Conservation (phyloP, 1,140 invertebrate genomes). For the Penaeus japonicus region DNA sequence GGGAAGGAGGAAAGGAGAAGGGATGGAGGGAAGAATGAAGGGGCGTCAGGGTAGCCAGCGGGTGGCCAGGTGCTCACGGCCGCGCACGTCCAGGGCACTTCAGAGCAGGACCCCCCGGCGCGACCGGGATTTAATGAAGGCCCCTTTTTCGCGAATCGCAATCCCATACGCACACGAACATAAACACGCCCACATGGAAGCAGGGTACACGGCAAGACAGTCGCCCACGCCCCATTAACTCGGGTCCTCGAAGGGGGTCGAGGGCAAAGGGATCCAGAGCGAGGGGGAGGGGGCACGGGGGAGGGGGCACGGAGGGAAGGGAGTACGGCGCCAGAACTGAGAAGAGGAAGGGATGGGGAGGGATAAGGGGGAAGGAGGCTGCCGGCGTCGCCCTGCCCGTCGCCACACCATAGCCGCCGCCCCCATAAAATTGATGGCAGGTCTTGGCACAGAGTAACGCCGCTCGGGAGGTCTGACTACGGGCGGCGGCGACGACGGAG, state of each 20-base stretch:
- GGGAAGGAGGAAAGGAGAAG: neutral
- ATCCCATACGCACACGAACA: slow-evolving; percentile 11
- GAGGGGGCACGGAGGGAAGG: neutral
- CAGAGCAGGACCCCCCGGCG: too few species aligned
- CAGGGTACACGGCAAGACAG: slow-evolving; percentile 17
- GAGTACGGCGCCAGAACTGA: slow-evolving; percentile 30
- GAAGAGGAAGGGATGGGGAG: neutral
- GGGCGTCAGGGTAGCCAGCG: neutral
- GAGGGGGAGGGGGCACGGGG: too few species aligned
- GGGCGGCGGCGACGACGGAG: slow-evolving; percentile 8
- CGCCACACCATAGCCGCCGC: slow-evolving; percentile 42
- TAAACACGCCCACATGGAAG: slow-evolving; percentile 27
- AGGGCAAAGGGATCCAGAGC: neutral
- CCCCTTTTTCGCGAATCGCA: too few species aligned
- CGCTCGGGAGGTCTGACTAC: slow-evolving; percentile 16
- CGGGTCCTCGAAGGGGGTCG: neutral
- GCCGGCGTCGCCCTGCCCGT: slow-evolving; percentile 50
- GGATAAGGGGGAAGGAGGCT: too few species aligned
- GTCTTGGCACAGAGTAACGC: slow-evolving; percentile 45
- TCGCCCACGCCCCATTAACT: slow-evolving; percentile 34
- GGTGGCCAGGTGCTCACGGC: neutral
- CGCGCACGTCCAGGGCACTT: too few species aligned
- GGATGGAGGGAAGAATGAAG: neutral
- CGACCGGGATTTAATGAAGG: too few species aligned
- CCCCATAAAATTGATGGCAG: slow-evolving; percentile 53